Evolutionary conservation across 1,140 invertebrate species (phyloP), one percentile per base, ranked within the genome.

Genomic region (Thrips palmi): DNA sequence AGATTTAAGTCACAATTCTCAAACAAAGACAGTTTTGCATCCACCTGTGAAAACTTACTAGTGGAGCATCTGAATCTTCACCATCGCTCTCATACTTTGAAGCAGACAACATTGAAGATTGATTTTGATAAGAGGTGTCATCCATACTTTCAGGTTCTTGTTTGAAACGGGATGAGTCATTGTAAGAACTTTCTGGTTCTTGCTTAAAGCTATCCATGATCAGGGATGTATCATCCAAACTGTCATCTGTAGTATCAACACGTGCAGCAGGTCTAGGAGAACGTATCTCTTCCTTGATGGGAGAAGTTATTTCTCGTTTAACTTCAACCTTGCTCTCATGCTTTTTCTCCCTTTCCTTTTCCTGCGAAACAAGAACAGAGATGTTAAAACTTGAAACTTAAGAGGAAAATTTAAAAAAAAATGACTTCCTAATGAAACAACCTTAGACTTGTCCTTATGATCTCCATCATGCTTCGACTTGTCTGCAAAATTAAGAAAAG

Each of bases 21-120:
- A 41, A 24, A 36, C 41, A 39, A 32, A 40, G 33, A 31, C 28
- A 39, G 25, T 29, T 40, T 34, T 39, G 38, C 32, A 37, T 37
- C 43, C 30, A 44, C n/a, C n/a, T 14, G 29, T 20, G 24, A 10
- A 31, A 34, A 55, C 58, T 56, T 63, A 82, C 77, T 64, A 83
- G 57, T 41, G 83, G 82, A 31, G 72, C 54, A 59, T 87, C 81
- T 56, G 86, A 81, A 45, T 83, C 77, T 47, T 68, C 70, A 8
- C 71, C 63, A 37, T 65, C 63, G 49, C 60, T 51, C 45, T 11
- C 53, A 30, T 38, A 35, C 15, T 44, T 33, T 21, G 21, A 14
- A 23, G 23, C 19, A 22, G 25, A 37, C 19, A 37, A 37, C 17
- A 35, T 7, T 22, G 14, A 23, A 1, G 23, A n/a, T 7, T 20